phyloP scores from a whole-genome alignment of 37 sponge, comb jelly and placozoan species.

The Chondrosia reniformis region DNA sequence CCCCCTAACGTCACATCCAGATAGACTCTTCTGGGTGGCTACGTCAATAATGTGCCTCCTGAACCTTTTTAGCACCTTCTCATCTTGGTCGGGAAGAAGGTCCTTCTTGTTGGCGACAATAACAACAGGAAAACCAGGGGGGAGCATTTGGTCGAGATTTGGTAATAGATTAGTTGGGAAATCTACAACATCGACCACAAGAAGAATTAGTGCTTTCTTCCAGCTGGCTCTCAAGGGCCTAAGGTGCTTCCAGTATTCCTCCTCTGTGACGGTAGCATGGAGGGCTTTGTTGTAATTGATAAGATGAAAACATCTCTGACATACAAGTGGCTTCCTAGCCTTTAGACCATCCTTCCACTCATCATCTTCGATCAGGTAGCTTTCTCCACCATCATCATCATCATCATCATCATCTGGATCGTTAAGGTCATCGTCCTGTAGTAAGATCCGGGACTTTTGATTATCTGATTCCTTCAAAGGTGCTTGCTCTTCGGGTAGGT shows the following conservation, averaged over 20 bases:
- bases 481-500: too few relatives aligned
- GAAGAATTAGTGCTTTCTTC: slow-evolving; percentile 62
- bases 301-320: slow-evolving; percentile 74
- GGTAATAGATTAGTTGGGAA: slow-evolving; percentile 80
- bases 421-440: too few relatives aligned
- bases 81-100: slow-evolving; percentile 28
- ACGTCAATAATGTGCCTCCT: slow-evolving; percentile 6
- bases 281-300: slow-evolving; percentile 75
- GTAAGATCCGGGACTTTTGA: too few relatives aligned
- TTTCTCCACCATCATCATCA: neutral
- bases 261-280: slow-evolving; percentile 39
- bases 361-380: too few relatives aligned
- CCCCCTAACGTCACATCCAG: slow-evolving; percentile 29
- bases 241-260: slow-evolving; percentile 59
- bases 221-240: slow-evolving; percentile 31
- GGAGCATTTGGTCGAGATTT: slow-evolving; percentile 32
- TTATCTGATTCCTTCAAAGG: too few relatives aligned
- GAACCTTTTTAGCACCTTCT: slow-evolving; percentile 21
- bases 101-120: slow-evolving; percentile 84
- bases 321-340: slow-evolving; percentile 26
- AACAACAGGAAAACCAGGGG: slow-evolving; percentile 27
- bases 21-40: slow-evolving; percentile 25
- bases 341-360: too few relatives aligned
- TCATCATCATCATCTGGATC: neutral
- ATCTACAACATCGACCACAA: slow-evolving; percentile 75